Percentiles rank a stretch among this genome's conserved stretches.
phyloP scores from a whole-genome alignment of 1,140 invertebrate species.

The Drosophila rufa region DNA sequence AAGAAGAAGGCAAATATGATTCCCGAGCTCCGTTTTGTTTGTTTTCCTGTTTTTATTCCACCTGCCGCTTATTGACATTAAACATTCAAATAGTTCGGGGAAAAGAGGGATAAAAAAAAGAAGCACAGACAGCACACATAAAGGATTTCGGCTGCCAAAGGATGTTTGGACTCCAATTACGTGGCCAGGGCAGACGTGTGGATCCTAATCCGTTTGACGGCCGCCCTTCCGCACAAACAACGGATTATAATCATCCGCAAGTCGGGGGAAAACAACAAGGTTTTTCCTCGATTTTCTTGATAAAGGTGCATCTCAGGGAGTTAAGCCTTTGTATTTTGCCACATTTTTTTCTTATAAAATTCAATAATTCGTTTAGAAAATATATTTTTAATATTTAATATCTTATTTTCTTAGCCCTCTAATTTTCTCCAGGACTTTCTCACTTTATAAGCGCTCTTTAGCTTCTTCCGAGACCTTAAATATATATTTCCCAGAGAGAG shows the following conservation, averaged over 20 bases:
- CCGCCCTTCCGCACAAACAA: slow-evolving; percentile 60
- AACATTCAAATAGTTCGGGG: slow-evolving; percentile 71
- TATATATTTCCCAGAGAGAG: no score
- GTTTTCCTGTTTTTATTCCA: slow-evolving; percentile 19
- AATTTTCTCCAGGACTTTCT: no score
- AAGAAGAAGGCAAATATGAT: slow-evolving; percentile 39
- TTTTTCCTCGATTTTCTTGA: slow-evolving; percentile 15
- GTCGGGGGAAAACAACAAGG: slow-evolving; percentile 8
- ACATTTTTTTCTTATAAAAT: no score
- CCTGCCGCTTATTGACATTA: slow-evolving; percentile 74
- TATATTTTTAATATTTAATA: no score
- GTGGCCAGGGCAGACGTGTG: slow-evolving; percentile 45
- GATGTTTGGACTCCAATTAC: slow-evolving; percentile 68
- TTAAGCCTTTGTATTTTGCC: no score
- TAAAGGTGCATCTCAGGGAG: slow-evolving; percentile 1
- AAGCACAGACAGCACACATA: slow-evolving; percentile 51
- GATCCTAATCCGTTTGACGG: slow-evolving; percentile 72
- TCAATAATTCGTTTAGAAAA: no score
- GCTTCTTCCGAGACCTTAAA: no score
- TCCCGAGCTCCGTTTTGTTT: slow-evolving; percentile 6
- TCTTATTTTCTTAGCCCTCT: no score
- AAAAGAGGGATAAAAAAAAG: neutral
- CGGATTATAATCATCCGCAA: slow-evolving; percentile 74
- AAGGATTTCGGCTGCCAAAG: slow-evolving; percentile 69
- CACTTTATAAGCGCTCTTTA: no score